phyloP scores from a whole-genome alignment of 2,113 vertebrate species.

The Rhombomys opimus region DNA sequence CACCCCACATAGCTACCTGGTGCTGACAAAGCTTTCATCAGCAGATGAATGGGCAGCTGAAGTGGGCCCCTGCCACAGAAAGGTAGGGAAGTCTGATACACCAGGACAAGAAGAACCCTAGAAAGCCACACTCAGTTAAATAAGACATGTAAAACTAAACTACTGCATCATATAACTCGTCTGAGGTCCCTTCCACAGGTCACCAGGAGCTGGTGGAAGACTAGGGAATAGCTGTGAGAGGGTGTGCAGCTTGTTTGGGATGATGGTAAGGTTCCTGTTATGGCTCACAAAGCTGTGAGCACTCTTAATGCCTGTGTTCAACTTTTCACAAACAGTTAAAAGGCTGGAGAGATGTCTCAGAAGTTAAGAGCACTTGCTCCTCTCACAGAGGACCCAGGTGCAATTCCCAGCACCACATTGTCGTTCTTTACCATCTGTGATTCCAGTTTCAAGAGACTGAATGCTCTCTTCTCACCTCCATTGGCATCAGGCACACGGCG shows the following conservation, averaged over 20 bases:
- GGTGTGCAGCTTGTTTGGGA: not conserved
- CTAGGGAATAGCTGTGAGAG: not conserved
- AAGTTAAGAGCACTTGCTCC: not conserved
- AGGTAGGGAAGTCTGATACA: not conserved
- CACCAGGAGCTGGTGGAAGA: no score
- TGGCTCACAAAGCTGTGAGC: not conserved
- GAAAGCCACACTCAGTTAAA: constrained; percentile 35
- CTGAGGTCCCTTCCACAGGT: not conserved
- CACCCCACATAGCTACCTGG: not conserved
- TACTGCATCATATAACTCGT: not conserved
- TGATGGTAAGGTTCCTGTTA: not conserved
- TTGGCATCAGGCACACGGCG: not conserved
- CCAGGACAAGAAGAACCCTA: not conserved
- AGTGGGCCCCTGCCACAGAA: not conserved
- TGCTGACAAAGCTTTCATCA: not conserved
- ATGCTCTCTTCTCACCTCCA: not conserved
- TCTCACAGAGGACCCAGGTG: not conserved
- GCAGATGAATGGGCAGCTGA: not conserved
- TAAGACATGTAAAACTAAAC: not conserved
- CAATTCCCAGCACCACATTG: not conserved
- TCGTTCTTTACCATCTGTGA: not conserved
- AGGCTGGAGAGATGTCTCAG: not conserved
- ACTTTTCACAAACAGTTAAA: not conserved
- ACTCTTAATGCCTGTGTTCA: not conserved
- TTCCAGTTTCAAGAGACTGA: not conserved